Evolutionary conservation across 2,888 invertebrate species (phyloP), one percentile per base, ranked within the genome.

Genomic region (Tetheella fluctuosa): DNA sequence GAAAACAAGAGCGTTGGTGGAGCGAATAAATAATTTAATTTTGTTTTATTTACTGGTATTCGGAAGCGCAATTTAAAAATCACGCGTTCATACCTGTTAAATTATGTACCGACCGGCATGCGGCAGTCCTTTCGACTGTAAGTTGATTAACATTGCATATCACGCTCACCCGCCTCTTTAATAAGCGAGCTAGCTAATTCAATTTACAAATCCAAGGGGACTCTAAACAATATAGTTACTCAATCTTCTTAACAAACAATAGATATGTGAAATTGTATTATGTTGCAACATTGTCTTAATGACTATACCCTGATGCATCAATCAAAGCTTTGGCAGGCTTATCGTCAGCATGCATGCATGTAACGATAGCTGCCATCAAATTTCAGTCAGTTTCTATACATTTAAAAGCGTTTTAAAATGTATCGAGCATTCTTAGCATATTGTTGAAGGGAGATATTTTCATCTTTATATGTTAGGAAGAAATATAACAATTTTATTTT

Each of bases 371-470:
- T 10, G 30, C 37, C 37, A 37, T 20, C 23, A 23, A 23, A 23
- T 52, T 53, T 58, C 23, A 53, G 28, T 23, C 53, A 42, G 37
- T 17, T 61, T 2, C 30, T 30, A 2, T 30, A 10, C 30, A 37
- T 15, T 15, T 5, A 2, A 15, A 37, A 37, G 15, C 37, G 3
- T 13, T 37, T 37, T 13, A 13, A 37, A 37, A 13, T 37, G 1
- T 4, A 1, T 37, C 5, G 12, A 6, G 7, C 30, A 34, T 34
- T 34, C 30, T 34, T 34, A 34, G 7, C 7, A 34, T 10, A 34
- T 34, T 34, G 7, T 34, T 6, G 7, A 25, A 25, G 25, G 25
- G 25, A 25, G 30, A 30, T 0, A 30, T 30, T 1, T 30, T 28
- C 28, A 28, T 28, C 5, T 28, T 28, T 28, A 6, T 7, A 28